phyloP scores from a whole-genome alignment of 2,797 vertebrate genomes.

The Danio tinwini region DNA sequence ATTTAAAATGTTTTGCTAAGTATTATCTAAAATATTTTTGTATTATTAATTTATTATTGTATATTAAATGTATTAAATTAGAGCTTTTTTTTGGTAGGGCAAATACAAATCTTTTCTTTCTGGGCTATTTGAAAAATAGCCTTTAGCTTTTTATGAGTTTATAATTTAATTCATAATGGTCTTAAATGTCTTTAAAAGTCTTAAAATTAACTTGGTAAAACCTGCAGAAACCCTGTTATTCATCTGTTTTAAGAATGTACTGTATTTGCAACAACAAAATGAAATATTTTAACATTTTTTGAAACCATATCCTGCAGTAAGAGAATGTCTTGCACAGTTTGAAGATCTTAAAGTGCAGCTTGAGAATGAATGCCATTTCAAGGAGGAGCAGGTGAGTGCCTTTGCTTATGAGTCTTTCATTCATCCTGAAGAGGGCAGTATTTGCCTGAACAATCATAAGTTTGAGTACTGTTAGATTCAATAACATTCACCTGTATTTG shows the following conservation, averaged over 20 bases:
- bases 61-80: too few species aligned
- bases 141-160: too few species aligned
- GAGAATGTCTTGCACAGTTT: slow-evolving; percentile 82
- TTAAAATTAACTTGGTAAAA: too few species aligned
- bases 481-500: not conserved
- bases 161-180: too few species aligned
- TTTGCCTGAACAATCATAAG: not conserved
- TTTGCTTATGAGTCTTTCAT: not conserved
- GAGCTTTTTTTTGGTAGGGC: too few species aligned
- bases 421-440: slow-evolving; percentile 18
- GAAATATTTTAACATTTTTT: not conserved
- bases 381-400: slow-evolving; percentile 84
- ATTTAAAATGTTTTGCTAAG: too few species aligned
- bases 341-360: slow-evolving; percentile 81
- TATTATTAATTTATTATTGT: too few species aligned
- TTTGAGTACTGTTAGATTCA: not conserved
- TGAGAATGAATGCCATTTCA: slow-evolving; percentile 77
- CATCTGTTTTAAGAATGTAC: not conserved
- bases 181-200: too few species aligned
- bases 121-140: too few species aligned
- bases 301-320: slow-evolving; percentile 77
- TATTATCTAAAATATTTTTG: too few species aligned
- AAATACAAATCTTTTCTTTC: too few species aligned
- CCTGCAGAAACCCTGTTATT: too few species aligned
- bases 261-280: not conserved